A percentile compares a stretch with the other conserved stretches of the same genome.
Evolutionary conservation across 2,888 invertebrate genomes (phyloP).

Genomic region (Tachina lurida): DNA sequence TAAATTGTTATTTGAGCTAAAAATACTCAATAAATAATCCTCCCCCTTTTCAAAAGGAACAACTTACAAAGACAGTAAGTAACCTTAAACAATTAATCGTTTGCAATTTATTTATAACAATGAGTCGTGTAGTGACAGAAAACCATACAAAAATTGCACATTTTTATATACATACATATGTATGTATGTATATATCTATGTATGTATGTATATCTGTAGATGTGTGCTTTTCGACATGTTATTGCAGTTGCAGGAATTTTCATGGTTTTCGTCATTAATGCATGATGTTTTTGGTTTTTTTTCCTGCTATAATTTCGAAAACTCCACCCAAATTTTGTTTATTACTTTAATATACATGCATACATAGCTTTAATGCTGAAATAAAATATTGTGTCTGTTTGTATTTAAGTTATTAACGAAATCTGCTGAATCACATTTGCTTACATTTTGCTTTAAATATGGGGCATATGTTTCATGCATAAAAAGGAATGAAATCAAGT

Average conservation of each 20-base stretch:
- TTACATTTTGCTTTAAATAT: conserved; percentile 39
- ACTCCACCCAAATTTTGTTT: conserved; percentile 58
- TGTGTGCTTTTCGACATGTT: not conserved
- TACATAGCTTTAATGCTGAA: not conserved
- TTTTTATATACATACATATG: not conserved
- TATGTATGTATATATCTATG: not conserved
- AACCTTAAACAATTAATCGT: conserved; percentile 72
- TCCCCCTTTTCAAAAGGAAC: conserved; percentile 28
- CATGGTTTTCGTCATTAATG: conserved; percentile 52
- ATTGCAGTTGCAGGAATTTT: conserved; percentile 42
- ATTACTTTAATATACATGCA: not conserved
- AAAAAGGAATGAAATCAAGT: not conserved
- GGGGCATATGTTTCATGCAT: conserved; percentile 39
- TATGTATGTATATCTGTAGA: not conserved
- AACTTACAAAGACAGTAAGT: conserved; percentile 43
- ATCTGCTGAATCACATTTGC: conserved; percentile 57
- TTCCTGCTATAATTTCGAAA: not conserved
- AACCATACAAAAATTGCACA: conserved; percentile 23
- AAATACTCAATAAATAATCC: conserved; percentile 48
- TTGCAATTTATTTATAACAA: conserved; percentile 72
- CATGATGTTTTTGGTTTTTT: conserved; percentile 32
- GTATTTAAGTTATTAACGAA: conserved; percentile 44
- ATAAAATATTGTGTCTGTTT: conserved; percentile 5
- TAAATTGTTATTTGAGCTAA: conserved; percentile 62
- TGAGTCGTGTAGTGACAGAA: conserved; percentile 24